Base-by-base conservation (phyloP, 2,113 vertebrate species). In the Microtus ochrogaster region DNA sequence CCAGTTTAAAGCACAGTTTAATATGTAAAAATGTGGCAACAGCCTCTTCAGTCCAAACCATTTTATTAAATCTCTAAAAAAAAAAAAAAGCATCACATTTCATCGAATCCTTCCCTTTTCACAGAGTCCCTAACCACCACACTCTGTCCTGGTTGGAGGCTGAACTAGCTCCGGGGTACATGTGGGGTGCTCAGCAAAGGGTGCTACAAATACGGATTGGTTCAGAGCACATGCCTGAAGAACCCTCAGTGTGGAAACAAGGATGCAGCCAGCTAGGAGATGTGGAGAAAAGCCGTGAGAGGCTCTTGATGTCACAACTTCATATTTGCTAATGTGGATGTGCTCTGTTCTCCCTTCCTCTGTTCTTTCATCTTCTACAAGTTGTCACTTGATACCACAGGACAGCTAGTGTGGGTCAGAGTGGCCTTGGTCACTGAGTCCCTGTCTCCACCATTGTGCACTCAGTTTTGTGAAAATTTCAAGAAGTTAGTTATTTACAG, bases 1-100 rank as follows among this genome's bases (percentile, higher is more conserved):
- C 49, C 74, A 52, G 85, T 96, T 83, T 7, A 74, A 70, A 44
- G 74, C 30, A 82, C 49, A 90, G 61, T 14, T 55, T 76, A 94
- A 92, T 7, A 90, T 21, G 77, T 1, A 68, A 78, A 72, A 79
- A 65, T 55, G 78, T 84, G 22, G 2, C 12, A 89, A 84, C 26
- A 91, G 22, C 21, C 16, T 82, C 49, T 58, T 61, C 33, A 41
- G 28, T 90, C 3, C 16, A 89, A 94, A 86, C 3, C 33, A 52
- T 49, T 92, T 94, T 76, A 63, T 76, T 9, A 77, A 82, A 30
- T 89, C 12, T 73, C 79, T 78, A 66, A 92, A 87, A 89, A n/a
- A n/a, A n/a, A n/a, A n/a, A n/a, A 13, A 93, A 89, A 63, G 74
- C 61, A 65, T 74, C 77, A 63, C 7, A 44, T 66, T 78, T 78